These are phyloP conservation scores for Labrus mixtus DNA, from an alignment of 2,113 vertebrate genomes.

Conservation along the genomic window DNA sequence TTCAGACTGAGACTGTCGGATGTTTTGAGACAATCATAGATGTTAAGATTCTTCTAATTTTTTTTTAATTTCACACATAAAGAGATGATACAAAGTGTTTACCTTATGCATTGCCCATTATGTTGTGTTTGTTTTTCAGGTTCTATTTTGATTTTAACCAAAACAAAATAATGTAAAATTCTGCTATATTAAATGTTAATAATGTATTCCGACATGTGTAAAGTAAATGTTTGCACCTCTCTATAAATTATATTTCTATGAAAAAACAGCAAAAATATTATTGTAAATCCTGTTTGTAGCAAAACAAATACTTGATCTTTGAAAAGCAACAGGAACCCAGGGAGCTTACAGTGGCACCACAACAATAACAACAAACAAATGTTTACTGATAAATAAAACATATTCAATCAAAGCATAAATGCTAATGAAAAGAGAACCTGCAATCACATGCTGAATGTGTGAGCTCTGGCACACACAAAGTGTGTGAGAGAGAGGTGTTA, in stretches of 20 bases:
- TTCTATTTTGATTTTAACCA: background rate
- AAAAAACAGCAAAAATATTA: background rate
- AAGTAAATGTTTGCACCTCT: too few species aligned
- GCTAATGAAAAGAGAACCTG: constrained; percentile 89
- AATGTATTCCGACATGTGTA: background rate
- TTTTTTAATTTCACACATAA: background rate
- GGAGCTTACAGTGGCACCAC: constrained; percentile 46
- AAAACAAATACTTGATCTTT: constrained; percentile 7
- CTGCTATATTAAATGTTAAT: background rate
- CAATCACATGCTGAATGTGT: constrained; percentile 82
- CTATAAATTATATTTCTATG: background rate
- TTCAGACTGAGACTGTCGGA: constrained; percentile 12
- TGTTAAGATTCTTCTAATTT: background rate
- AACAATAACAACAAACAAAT: constrained; percentile 78
- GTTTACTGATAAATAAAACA: constrained; percentile 83
- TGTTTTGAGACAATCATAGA: background rate
- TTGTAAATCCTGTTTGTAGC: constrained; percentile 2
- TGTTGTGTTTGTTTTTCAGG: background rate
- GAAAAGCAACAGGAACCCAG: constrained; percentile 28
- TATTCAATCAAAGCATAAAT: constrained; percentile 88
- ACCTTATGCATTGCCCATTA: too few species aligned
- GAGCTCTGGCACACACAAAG: constrained; percentile 73
- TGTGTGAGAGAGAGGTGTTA: constrained; percentile 91
- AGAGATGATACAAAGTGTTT: background rate
- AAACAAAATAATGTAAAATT: background rate